Evolutionary conservation across 2,888 invertebrate genomes (phyloP), one percentile per base, ranked within the genome.

Genomic region (Standfussiana lucernea): DNA sequence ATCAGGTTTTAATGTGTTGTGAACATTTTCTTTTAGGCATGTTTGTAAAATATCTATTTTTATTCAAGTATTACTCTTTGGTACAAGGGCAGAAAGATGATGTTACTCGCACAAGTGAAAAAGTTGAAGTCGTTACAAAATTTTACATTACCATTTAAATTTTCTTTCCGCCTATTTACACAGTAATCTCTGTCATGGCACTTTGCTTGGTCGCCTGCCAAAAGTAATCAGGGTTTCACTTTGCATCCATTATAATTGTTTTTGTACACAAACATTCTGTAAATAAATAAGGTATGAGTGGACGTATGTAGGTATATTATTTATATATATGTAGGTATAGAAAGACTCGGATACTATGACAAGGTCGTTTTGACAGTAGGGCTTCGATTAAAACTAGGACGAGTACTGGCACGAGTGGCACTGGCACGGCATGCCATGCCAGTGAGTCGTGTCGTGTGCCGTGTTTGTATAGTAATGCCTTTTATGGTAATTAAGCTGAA

Each of bases 381-480:
- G 92, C 91, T 91, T 92, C 92, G 83, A 85, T 83, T 83, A 79
- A 86, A 92, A 92, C 87, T 89, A 85, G 91, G 90, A 88, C 91
- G 83, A 83, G 72, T 75, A 62, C 71, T 77, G 72, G 70, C 89
- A 85, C 81, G 84, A 37, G 62, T 37, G 62, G 37, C 11, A 53
- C 71, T 77, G 75, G 67, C 87, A 86, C 82, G 84, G 74, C 76
- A 86, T 83, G 74, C 40, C 80, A 79, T 83, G 78, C 45, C 77
- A 79, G 61, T 45, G 45, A 64, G 56, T 40, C 77, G 80, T 86
- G 68, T 82, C 65, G 59, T 80, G 70, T 68, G 61, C 65, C 71
- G 71, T 80, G 82, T 75, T 73, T 35, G 32, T 77, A 62, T 83
- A 84, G 71, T 88, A 67, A 82, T 84, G 32, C 75, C 72, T 81